Conservation (phyloP, 1,140 invertebrate species). For the Diachasma alloeum region DNA sequence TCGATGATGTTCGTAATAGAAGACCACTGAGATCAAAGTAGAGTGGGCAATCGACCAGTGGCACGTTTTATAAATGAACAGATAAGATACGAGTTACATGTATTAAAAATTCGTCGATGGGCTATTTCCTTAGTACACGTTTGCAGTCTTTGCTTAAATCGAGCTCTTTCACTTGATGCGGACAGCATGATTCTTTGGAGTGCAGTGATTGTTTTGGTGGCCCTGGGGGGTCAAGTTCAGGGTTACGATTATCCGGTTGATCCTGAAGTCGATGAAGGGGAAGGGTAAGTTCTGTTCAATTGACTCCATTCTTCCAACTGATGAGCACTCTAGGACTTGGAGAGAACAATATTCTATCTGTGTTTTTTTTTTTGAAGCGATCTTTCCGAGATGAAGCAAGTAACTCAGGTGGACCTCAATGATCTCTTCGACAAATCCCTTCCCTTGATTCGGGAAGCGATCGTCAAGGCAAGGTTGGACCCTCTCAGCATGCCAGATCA, state of each 20-base stretch:
- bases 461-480: neutral
- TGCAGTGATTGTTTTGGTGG: neutral
- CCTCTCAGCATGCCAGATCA: neutral
- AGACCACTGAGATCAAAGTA: neutral
- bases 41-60: neutral
- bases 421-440: neutral
- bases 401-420: neutral
- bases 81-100: neutral
- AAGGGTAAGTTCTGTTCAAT: neutral
- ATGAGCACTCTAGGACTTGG: too few species aligned
- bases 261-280: neutral
- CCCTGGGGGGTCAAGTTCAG: neutral
- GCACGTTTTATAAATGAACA: neutral
- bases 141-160: neutral
- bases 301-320: neutral
- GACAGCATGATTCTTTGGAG: neutral
- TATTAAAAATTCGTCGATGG: neutral
- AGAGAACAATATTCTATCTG: too few species aligned
- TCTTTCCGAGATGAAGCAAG: neutral
- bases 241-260: neutral
- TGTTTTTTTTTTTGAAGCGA: neutral
- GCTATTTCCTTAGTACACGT: neutral
- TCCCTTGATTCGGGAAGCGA: neutral
- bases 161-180: neutral
- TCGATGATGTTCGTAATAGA: neutral